Conservation (phyloP, 2,888 invertebrate species). For the Cantharis rustica region DNA sequence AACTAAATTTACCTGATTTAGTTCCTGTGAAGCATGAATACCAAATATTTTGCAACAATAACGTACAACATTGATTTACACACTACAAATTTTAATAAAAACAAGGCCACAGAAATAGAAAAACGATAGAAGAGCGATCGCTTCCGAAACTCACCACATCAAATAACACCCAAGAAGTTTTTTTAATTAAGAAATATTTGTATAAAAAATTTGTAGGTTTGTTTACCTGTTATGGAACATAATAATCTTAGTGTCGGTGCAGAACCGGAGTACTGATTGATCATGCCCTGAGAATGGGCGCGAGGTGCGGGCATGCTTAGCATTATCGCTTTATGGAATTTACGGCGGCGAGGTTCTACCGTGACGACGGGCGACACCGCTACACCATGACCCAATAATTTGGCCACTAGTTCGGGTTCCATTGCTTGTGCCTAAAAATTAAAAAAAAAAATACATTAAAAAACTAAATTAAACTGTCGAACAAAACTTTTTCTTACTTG, state of each 20-base stretch:
- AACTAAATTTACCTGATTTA: constrained; percentile 59
- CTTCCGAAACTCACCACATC: neutral
- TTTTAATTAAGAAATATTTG: neutral
- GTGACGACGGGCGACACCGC: constrained; percentile 98
- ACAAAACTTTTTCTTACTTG: constrained; percentile 65
- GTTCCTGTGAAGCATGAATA: constrained; percentile 57
- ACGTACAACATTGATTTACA: constrained; percentile 47
- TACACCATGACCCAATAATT: constrained; percentile 92
- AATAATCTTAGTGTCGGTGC: constrained; percentile 87
- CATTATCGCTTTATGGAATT: constrained; percentile 98
- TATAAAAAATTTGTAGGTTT: too few relatives aligned
- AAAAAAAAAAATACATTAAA: constrained; percentile 23
- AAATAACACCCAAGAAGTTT: neutral
- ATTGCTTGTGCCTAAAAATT: constrained; percentile 90
- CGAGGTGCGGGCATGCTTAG: constrained; percentile 90
- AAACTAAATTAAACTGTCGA: neutral
- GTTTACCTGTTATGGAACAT: constrained; percentile 89
- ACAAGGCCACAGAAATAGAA: constrained; percentile 5
- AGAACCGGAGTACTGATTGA: constrained; percentile 80
- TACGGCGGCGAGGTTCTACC: constrained; percentile 94
- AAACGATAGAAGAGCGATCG: neutral
- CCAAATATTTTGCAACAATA: constrained; percentile 56
- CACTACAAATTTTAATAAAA: constrained; percentile 10
- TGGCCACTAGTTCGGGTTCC: constrained; percentile 79
- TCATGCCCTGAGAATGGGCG: constrained; percentile 69